phyloP scores from a whole-genome alignment of 2,888 invertebrate species.

The Ophonus ardosiacus region DNA sequence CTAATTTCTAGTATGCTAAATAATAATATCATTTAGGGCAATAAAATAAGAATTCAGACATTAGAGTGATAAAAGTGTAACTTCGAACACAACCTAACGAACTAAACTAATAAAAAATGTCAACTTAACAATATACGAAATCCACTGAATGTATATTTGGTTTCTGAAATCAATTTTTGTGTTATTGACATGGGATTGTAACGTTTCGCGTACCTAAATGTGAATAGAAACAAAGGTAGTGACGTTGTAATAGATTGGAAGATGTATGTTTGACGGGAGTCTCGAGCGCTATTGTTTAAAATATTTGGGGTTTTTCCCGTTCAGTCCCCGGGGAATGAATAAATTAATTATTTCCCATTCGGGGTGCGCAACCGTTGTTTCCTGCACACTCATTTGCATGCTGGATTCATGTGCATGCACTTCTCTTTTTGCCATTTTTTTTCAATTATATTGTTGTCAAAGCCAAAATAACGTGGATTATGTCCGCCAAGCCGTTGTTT shows the following conservation, averaged over 20 bases:
- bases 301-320: conserved; percentile 49
- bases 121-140: too few species aligned
- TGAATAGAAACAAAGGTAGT: background rate
- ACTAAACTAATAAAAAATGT: too few species aligned
- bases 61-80: too few species aligned
- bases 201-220: background rate
- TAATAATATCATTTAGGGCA: too few species aligned
- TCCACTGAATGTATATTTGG: too few species aligned
- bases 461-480: conserved; percentile 52
- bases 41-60: too few species aligned
- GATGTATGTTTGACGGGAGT: conserved; percentile 34
- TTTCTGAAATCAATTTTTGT: background rate
- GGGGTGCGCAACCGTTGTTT: conserved; percentile 56
- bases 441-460: conserved; percentile 50
- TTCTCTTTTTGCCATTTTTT: conserved; percentile 50
- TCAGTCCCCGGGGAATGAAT: conserved; percentile 69
- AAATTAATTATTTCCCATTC: conserved; percentile 72
- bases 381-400: conserved; percentile 57
- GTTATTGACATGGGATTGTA: background rate
- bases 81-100: too few species aligned
- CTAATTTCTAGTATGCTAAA: too few species aligned
- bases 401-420: conserved; percentile 47
- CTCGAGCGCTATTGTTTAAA: conserved; percentile 18
- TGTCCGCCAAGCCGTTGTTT: conserved; percentile 40
- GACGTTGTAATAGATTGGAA: conserved; percentile 23